Evolutionary conservation across 1,140 invertebrate species (phyloP), one percentile per base, ranked within the genome.

Genomic region (Lepidurus packardi): DNA sequence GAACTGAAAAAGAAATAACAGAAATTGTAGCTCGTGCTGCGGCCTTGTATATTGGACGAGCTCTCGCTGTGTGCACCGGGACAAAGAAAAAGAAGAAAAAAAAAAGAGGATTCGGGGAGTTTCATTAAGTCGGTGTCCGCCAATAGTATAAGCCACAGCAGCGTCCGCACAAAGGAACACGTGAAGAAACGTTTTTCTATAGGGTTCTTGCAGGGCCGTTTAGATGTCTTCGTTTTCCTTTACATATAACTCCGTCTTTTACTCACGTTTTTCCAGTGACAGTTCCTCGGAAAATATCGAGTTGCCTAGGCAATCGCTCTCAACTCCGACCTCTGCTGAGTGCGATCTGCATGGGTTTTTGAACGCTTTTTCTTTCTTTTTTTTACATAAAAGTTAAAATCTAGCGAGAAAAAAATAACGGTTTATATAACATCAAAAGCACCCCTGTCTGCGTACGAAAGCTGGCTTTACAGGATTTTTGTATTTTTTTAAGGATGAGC

Each of bases 241-340:
- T 65, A n/a, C 53, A 21, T 65, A 65, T 65, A 65, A 65, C 53
- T 65, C 34, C 53, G 53, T 65, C 53, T 65, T 8, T 65, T 21
- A 7, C 16, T 65, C 13, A 5, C 53, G 16, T 13, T 13, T 13
- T 65, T 65, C 21, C 1, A 21, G 21, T 65, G 53, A 13, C 16
- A 65, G 53, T 65, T 65, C 21, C 53, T 21, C 53, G 16, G 9
- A 65, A 3, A 65, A 65, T 65, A 65, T 65, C 53, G 53, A 65
- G 53, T 65, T 65, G 53, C 21, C 53, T 9, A 65, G 21, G 53
- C 53, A 65, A 65, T 65, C 53, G 53, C 53, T 65, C 21, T 65
- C 53, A n/a, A n/a, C 53, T 65, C 13, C 6, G n/a, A 16, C 10
- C 45, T 16, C 21, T 16, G 6, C 7, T 21, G 53, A n/a, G 8